phyloP scores from a whole-genome alignment of 2,113 vertebrate species.

The Rhynchomys soricoides region DNA sequence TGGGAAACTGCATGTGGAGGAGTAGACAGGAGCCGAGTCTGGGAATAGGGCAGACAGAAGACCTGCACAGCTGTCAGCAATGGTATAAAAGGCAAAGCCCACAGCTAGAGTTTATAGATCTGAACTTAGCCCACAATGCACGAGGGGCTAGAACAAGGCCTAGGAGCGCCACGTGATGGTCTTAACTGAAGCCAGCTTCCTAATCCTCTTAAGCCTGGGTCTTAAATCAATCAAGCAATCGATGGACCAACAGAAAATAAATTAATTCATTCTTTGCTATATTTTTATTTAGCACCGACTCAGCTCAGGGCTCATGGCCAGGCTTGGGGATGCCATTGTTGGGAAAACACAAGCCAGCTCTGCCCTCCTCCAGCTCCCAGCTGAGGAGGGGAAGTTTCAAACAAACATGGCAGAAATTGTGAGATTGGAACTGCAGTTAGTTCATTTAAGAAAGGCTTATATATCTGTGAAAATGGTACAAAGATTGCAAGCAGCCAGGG shows the following conservation, averaged over 20 bases:
- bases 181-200: neutral
- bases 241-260: neutral
- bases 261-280: neutral
- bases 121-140: neutral
- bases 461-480: neutral
- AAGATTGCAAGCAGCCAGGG: neutral
- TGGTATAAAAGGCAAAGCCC: neutral
- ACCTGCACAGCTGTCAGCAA: neutral
- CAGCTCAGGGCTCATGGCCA: neutral
- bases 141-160: neutral
- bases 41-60: neutral
- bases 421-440: neutral
- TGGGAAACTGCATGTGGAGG: neutral
- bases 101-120: neutral
- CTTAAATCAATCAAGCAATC: neutral
- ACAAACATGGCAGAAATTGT: neutral
- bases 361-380: neutral
- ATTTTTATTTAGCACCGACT: neutral
- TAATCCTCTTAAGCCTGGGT: neutral
- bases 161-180: neutral
- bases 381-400: neutral
- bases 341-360: neutral
- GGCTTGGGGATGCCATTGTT: too few relatives aligned
- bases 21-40: neutral
- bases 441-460: neutral